Base-by-base conservation (phyloP, 2,888 invertebrate species). In the Drosophila rubida region DNA sequence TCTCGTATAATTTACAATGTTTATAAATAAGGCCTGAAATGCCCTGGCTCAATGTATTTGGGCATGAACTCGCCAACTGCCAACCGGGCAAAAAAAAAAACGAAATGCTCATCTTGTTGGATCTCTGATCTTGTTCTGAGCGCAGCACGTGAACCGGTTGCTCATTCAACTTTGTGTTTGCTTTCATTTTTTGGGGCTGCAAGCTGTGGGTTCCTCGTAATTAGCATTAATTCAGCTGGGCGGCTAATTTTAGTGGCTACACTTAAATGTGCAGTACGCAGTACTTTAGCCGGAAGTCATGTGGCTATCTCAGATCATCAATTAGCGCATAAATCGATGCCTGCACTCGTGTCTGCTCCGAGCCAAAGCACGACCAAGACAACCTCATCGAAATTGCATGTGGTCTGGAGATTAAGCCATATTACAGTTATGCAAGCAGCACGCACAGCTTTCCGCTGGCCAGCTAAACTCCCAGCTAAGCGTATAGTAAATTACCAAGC, bases 361-460 rank as follows among this genome's bases (percentile, higher is more conserved):
- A 76, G 76, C 48, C 13, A 46, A 13, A 58, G 39, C 32, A n/a
- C n/a, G n/a, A 14, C 35, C 35, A 13, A 5, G 5, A 14, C 19
- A 27, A 14, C 4, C 55, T 44, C 49, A 32, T 25, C 25, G 50
- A 57, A 62, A 65, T 61, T 65, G 45, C 53, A 51, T 66, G 63
- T 69, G 54, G 44, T 57, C 27, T 25, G 14, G 11, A 76, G 72
- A 78, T 78, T 78, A 62, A 69, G 22, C 49, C 39, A 25, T 39
- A 67, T 79, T 72, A 64, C 41, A 45, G 63, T 84, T 84, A 84
- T 82, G 83, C 80, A 87, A 88, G 69, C 63, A 19, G 49, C 68
- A 83, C 82, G 82, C 82, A 83, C 77, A 71, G 11, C 30, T 30
- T 30, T 19, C 80, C 65, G 64, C 64, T 61, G 64, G 53, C 73